Evolutionary conservation across 2,797 vertebrate species (phyloP), one percentile per base, ranked within the genome.

Genomic region (Notolepis coatsorum): DNA sequence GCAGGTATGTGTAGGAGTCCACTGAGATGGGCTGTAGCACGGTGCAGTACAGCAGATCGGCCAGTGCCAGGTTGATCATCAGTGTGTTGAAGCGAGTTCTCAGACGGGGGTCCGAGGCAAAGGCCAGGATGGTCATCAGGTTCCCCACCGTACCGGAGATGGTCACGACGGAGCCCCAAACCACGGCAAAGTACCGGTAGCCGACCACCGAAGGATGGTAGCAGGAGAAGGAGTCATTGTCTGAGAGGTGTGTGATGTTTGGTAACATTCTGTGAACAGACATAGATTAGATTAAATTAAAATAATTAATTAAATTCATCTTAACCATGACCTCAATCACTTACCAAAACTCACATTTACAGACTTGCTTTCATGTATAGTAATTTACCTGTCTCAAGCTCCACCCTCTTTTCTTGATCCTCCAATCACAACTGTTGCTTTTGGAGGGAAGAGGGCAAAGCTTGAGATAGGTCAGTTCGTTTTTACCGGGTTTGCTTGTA

Each of bases 11-110:
- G 63, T 97, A 96, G 35, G 95, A 93, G 73, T 97, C 95, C 0
- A 95, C 79, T 0, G 94, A 95, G 79, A 96, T 89, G 27, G 96
- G 95, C 86, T 96, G 96, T 28, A 97, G 90, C 3, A 95, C 24
- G 38, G 90, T 88, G 79, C 95, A 96, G 84, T 96, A 97, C 37
- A 97, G 87, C 12, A 96, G 88, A 59, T 97, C 95, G 0, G 95
- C 94, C 15, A 91, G 24, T 0, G 94, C 93, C 77, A 97, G 86
- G 88, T 96, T 96, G 65, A 96, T 75, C 1, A 96, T 95, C 55
- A 97, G 94, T 30, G 93, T 85, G 13, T 96, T 97, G 83, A 97
- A 95, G 63, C 86, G 93, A 0, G 94, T 96, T 30, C 92, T 90
- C 65, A 97, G 85, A 13, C 82, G 93, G 17, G 77, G 25, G 59